Evolutionary conservation across 2,113 vertebrate species (phyloP).

Genomic region (Uria aalge): DNA sequence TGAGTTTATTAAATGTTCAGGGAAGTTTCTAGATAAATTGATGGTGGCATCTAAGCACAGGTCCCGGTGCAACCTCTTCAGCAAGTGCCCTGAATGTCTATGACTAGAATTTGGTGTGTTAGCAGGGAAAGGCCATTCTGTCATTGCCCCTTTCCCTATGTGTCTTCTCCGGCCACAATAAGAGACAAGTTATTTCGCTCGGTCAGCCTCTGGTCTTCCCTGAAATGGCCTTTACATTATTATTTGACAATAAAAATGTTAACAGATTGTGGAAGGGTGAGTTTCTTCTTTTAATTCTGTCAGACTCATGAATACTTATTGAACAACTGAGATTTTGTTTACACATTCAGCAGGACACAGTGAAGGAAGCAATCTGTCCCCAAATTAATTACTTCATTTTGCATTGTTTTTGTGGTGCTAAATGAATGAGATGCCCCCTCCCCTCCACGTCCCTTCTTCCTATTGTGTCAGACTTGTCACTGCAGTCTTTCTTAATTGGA

Average conservation of each 20-base stretch:
- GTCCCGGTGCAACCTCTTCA: not conserved
- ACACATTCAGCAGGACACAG: conserved; percentile 48
- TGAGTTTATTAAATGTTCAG: not conserved
- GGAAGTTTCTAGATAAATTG: not conserved
- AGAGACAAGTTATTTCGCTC: not conserved
- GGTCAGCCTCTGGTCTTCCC: not conserved
- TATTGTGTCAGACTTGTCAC: conserved; percentile 45
- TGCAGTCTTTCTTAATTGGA: conserved; percentile 65
- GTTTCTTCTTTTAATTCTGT: conserved; percentile 8
- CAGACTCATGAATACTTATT: not conserved
- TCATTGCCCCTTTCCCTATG: not conserved
- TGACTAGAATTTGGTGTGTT: not conserved
- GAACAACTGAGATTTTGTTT: conserved; percentile 64
- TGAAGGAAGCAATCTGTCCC: conserved; percentile 63
- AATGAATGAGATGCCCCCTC: conserved; percentile 52
- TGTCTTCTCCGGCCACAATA: not conserved
- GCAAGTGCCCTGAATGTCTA: not conserved
- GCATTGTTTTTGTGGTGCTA: conserved; percentile 49
- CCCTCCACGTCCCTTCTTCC: not conserved
- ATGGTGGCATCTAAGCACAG: not conserved
- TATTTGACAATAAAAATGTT: not conserved
- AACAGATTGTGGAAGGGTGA: not conserved
- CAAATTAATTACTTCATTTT: conserved; percentile 66
- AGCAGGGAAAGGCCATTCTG: not conserved
- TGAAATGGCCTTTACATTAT: not conserved